Conservation (phyloP, 2,113 vertebrate species). For the Copsychus sechellarum region DNA sequence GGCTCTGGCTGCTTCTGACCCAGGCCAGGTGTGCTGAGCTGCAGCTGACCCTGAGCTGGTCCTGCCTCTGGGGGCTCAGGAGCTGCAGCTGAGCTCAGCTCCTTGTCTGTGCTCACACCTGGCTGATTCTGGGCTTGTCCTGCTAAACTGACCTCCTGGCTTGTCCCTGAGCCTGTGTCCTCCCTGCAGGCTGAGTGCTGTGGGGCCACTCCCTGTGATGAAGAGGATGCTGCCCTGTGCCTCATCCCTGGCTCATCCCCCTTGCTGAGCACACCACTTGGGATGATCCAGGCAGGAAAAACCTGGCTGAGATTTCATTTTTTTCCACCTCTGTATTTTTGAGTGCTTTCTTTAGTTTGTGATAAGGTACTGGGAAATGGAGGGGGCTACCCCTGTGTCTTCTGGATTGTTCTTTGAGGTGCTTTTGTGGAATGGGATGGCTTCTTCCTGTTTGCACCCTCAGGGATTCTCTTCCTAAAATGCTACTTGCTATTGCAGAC, state of each 20-base stretch:
- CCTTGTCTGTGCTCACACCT: rapidly evolving
- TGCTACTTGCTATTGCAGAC: background rate
- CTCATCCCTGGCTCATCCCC: background rate
- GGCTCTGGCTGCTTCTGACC: background rate
- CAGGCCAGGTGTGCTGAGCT: background rate
- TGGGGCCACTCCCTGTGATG: background rate
- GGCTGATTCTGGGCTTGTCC: background rate
- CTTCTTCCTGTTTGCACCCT: background rate
- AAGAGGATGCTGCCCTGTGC: background rate
- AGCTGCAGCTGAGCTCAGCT: background rate
- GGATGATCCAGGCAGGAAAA: background rate
- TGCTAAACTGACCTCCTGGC: background rate
- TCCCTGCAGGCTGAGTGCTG: background rate
- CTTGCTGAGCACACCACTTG: background rate
- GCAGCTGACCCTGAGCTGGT: background rate
- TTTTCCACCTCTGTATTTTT: background rate
- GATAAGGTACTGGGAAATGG: background rate
- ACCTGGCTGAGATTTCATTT: background rate
- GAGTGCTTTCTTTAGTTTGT: background rate
- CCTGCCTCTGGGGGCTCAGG: rapidly evolving
- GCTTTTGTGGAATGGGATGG: background rate
- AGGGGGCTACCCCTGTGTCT: background rate
- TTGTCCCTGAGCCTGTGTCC: background rate
- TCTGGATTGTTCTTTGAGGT: background rate
- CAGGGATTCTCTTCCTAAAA: background rate